phyloP scores from a whole-genome alignment of 2,113 vertebrate genomes.

The Phasianus colchicus region DNA sequence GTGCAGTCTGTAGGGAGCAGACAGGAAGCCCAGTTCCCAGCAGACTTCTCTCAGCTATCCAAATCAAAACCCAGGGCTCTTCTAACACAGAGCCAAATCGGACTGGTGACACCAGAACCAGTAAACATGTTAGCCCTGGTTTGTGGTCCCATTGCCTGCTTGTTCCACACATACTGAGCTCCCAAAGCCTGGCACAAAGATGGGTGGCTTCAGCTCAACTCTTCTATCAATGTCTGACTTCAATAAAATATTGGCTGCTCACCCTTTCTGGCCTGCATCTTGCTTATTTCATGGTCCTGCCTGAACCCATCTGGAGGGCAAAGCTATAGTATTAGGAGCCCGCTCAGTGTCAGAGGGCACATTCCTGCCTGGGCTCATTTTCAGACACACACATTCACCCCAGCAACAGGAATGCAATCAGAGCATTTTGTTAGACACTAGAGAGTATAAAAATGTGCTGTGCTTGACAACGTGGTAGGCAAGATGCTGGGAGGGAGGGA shows the following conservation, averaged over 20 bases:
- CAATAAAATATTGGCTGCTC: not conserved
- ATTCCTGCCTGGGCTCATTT: slow-evolving; percentile 49
- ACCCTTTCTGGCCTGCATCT: not conserved
- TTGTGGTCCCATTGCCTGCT: not conserved
- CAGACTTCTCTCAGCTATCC: not conserved
- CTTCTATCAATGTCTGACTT: not conserved
- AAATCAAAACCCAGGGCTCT: slow-evolving; percentile 16
- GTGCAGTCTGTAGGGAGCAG: not conserved
- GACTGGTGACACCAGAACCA: not conserved
- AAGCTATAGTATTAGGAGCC: not conserved
- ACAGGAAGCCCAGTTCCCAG: slow-evolving; percentile 5
- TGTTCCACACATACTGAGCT: not conserved
- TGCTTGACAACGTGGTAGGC: not conserved
- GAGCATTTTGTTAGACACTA: slow-evolving; percentile 46
- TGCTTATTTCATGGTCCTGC: slow-evolving; percentile 6
- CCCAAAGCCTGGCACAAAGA: not conserved
- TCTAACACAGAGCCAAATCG: not conserved
- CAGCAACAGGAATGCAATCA: slow-evolving; percentile 22
- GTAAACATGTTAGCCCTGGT: not conserved
- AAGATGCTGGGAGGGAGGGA: not conserved
- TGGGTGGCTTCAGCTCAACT: not conserved
- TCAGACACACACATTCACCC: not conserved
- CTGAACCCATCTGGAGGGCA: not conserved
- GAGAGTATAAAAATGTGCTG: slow-evolving; percentile 54
- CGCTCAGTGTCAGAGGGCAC: slow-evolving; percentile 55